phyloP scores from a whole-genome alignment of 2,113 vertebrate species.

The Fukomys damarensis region DNA sequence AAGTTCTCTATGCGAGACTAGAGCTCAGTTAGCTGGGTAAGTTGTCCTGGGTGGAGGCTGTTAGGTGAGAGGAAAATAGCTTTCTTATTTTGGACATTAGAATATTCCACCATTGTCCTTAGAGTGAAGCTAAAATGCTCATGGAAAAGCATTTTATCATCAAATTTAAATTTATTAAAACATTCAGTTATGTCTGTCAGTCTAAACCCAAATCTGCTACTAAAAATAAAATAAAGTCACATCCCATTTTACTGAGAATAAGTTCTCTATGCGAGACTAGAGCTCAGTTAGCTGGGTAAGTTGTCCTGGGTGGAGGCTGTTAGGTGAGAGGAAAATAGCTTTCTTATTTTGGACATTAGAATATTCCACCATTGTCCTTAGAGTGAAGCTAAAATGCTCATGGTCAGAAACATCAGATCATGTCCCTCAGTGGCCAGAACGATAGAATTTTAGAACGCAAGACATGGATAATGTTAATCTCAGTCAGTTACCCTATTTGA shows the following conservation, averaged over 20 bases:
- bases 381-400: neutral
- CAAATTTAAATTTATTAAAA: no score
- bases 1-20: constrained; percentile 5
- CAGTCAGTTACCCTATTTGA: neutral
- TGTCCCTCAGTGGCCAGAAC: neutral
- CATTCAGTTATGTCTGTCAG: no score
- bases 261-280: neutral
- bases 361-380: neutral
- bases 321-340: neutral
- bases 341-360: neutral
- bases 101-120: neutral
- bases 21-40: neutral
- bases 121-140: neutral
- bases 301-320: neutral
- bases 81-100: constrained; percentile 4
- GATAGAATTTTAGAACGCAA: neutral
- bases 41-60: neutral
- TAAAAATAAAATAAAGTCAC: no score
- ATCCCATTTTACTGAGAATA: constrained; percentile 26
- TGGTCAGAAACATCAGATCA: neutral
- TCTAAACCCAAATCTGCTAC: no score
- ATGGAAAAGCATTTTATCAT: no score
- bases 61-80: neutral
- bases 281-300: neutral
- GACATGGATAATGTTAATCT: neutral